Evolutionary conservation across 2,888 invertebrate species (phyloP).

Genomic region (Lutraria lutraria): DNA sequence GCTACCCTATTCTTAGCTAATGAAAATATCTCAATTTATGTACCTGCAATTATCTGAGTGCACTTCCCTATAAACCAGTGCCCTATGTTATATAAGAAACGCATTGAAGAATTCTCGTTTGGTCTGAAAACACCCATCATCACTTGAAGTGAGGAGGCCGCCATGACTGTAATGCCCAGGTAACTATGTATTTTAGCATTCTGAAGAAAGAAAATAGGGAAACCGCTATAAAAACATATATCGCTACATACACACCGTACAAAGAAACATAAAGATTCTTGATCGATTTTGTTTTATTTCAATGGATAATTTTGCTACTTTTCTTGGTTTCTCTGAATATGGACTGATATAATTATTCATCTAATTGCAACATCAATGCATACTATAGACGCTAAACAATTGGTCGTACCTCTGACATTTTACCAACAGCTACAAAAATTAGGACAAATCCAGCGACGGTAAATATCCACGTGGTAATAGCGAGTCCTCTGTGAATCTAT

Average conservation of each 20-base stretch:
- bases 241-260: too few relatives aligned
- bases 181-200: constrained; percentile 68
- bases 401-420: constrained; percentile 87
- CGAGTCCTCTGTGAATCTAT: constrained; percentile 95
- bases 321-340: too few relatives aligned
- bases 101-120: constrained; percentile 92
- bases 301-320: too few relatives aligned
- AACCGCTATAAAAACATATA: too few relatives aligned
- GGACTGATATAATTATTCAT: too few relatives aligned
- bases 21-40: not conserved
- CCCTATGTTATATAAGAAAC: constrained; percentile 95
- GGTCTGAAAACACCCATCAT: constrained; percentile 91
- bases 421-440: constrained; percentile 91
- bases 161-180: constrained; percentile 75
- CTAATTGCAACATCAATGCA: too few relatives aligned
- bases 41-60: constrained; percentile 87
- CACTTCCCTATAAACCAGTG: constrained; percentile 96
- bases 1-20: too few relatives aligned
- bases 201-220: constrained; percentile 24
- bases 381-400: too few relatives aligned
- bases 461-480: constrained; percentile 91
- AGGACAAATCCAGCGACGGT: constrained; percentile 93
- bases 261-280: too few relatives aligned
- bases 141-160: constrained; percentile 68
- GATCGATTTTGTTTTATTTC: too few relatives aligned